phyloP scores from a whole-genome alignment of 2,888 invertebrate genomes.

The Nephrotoma guestfalica region DNA sequence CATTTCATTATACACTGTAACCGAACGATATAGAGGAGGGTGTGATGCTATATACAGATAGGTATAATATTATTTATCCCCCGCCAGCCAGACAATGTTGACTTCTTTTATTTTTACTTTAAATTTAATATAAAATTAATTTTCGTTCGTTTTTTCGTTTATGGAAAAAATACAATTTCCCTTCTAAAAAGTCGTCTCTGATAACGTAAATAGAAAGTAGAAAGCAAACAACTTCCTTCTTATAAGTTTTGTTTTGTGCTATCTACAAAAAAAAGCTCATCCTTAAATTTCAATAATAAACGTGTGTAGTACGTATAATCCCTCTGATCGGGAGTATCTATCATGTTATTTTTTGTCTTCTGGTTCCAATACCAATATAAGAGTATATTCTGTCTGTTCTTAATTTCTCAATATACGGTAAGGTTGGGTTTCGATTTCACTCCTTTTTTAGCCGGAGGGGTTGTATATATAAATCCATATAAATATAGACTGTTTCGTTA shows the following conservation, averaged over 20 bases:
- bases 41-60: background rate
- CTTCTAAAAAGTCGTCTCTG: background rate
- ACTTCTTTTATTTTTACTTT: background rate
- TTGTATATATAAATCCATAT: background rate
- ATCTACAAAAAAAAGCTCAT: background rate
- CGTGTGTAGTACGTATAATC: background rate
- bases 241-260: background rate
- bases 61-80: background rate
- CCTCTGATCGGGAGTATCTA: background rate
- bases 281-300: background rate
- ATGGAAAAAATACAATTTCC: background rate
- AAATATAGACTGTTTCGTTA: background rate
- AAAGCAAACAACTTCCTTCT: background rate
- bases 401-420: background rate
- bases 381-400: background rate
- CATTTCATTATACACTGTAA: background rate
- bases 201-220: background rate
- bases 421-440: background rate
- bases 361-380: background rate
- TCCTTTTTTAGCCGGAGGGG: background rate
- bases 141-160: background rate
- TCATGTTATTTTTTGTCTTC: background rate
- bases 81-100: background rate
- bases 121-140: background rate
- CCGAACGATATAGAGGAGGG: background rate